A percentile compares a stretch with the other conserved stretches of the same genome.
Evolutionary conservation across 1,140 invertebrate species (phyloP).

Genomic region (Drosophila tsacasi): DNA sequence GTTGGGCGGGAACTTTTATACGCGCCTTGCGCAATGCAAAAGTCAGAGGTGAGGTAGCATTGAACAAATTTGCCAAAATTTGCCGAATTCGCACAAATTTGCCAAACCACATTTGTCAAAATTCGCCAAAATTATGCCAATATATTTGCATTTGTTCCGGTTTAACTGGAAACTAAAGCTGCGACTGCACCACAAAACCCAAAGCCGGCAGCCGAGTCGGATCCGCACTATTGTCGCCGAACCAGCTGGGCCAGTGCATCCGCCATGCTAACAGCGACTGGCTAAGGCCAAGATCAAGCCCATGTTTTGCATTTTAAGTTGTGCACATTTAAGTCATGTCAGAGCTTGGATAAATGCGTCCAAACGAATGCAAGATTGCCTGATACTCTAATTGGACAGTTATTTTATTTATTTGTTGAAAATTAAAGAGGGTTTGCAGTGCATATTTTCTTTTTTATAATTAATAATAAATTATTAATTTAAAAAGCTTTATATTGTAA

Average conservation of each 20-base stretch:
- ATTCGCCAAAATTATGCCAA: conserved; percentile 21
- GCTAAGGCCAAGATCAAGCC: conserved; percentile 26
- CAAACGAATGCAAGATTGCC: conserved; percentile 1
- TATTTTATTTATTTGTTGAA: too few species aligned
- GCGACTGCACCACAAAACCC: conserved; percentile 12
- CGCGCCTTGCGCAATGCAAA: conserved; percentile 24
- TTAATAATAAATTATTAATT: neutral
- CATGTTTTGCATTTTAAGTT: conserved; percentile 4
- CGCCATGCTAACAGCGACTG: conserved; percentile 13
- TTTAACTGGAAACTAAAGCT: conserved; percentile 46
- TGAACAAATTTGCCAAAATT: conserved; percentile 2
- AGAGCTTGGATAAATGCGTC: neutral
- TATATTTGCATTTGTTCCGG: conserved; percentile 46
- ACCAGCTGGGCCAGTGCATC: conserved; percentile 36
- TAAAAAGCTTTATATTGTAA: too few species aligned
- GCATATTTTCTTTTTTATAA: neutral
- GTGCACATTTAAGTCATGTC: conserved; percentile 19
- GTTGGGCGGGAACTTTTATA: conserved; percentile 38
- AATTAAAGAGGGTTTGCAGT: too few species aligned
- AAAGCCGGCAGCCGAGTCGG: neutral
- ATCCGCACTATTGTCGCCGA: conserved; percentile 21
- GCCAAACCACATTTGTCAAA: conserved; percentile 5
- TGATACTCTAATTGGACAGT: neutral
- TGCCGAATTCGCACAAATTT: conserved; percentile 5
- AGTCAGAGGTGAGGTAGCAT: conserved; percentile 46